Base-by-base conservation (phyloP, 2,888 invertebrate species). In the Philonicus albiceps region DNA sequence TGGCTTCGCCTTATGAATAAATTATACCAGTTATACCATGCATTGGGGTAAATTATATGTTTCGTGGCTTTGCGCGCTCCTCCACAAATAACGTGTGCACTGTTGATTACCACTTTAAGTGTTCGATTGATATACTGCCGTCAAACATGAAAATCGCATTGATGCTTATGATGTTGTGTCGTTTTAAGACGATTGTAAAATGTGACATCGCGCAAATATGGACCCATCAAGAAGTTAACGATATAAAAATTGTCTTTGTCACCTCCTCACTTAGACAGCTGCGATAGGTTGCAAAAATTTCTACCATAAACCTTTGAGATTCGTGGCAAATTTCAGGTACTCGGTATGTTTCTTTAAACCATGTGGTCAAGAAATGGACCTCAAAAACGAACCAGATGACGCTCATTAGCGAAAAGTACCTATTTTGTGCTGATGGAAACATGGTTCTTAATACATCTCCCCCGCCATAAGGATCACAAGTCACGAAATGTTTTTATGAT, bases 1-100 rank as follows among this genome's bases (percentile, higher is more conserved):
- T 88, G 88, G 88, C 74, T 55, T 86, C 40, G 43, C 81, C 55
- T 86, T 86, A 88, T 88, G 87, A 88, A 88, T 88, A 88, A 88
- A 86, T 87, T 86, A 88, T 87, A 43, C 73, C 73, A 78, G 78
- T 86, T 87, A 55, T 86, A 81, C 64, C 55, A 53, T 87, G 87
- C 86, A 87, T 86, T 86, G 84, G 37, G 53, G 78, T 86, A 86
- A 86, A 87, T 86, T 88, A 86, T 85, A 87, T 86, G 55, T 78
- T 86, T 84, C 31, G 64, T 83, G 83, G 83, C 37, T 27, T 72
- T 27, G 1, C 73, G 30, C 43, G 73, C 22, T 73, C 73, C 34
- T 55, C 27, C 27, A 40, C 40, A 73, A 84, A 73, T 31, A 64
- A 72, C 73, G 31, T 11, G 43, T 40, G 16, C 13, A 76, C 19